phyloP scores from a whole-genome alignment of 92 coral and sea anemone genomes.

The Paramuricea clavata region DNA sequence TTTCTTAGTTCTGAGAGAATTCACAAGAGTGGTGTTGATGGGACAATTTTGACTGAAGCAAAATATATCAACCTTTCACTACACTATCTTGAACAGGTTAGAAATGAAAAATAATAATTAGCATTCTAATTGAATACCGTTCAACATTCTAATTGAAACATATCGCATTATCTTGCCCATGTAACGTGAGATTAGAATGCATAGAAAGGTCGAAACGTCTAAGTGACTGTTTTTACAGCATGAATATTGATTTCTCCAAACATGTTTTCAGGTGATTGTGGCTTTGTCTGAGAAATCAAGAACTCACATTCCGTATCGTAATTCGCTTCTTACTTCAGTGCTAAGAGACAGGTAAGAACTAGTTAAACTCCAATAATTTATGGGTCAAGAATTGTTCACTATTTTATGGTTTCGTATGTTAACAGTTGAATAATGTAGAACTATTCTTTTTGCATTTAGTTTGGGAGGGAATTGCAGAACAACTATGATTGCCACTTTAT shows the following conservation, averaged over 20 bases:
- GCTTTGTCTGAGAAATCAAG: conserved; percentile 98
- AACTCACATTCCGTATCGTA: conserved; percentile 97
- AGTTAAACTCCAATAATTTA: neutral
- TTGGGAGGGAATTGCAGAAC: conserved; percentile 99
- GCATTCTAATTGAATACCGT: no score
- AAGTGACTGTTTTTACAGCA: neutral
- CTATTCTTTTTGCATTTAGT: conserved; percentile 62
- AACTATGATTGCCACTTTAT: conserved; percentile 95
- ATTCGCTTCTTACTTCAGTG: conserved; percentile 96
- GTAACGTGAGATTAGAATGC: no score
- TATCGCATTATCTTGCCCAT: no score
- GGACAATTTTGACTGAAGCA: conserved; percentile 93
- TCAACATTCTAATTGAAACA: no score
- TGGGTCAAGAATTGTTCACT: no score
- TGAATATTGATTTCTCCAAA: neutral
- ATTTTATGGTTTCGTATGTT: neutral
- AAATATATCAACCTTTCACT: conserved; percentile 93
- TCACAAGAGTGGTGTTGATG: conserved; percentile 93
- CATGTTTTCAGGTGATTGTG: conserved; percentile 82
- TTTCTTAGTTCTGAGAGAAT: conserved; percentile 91
- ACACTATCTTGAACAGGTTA: conserved; percentile 95
- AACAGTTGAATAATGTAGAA: neutral
- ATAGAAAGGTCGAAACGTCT: no score
- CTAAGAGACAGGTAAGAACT: conserved; percentile 86
- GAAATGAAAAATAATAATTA: neutral